Conservation (phyloP, 2,113 vertebrate species). For the Petromus typicus region DNA sequence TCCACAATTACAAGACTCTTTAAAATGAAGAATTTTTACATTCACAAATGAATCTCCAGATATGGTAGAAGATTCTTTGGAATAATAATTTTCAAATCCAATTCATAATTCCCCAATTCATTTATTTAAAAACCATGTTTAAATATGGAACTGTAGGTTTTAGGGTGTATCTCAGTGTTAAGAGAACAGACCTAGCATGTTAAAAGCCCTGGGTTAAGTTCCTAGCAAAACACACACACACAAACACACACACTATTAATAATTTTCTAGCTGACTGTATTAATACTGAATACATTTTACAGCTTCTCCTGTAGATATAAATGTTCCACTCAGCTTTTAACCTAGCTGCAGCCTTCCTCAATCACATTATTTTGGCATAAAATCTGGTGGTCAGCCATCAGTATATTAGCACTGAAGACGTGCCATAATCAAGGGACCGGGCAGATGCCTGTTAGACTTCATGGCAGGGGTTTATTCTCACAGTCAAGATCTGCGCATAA, state of each 20-base stretch:
- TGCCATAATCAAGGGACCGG: neutral
- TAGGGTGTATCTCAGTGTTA: neutral
- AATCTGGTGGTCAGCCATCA: neutral
- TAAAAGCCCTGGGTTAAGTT: neutral
- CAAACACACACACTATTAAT: neutral
- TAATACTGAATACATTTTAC: neutral
- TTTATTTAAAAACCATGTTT: slow-evolving; percentile 29
- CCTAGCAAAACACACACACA: neutral
- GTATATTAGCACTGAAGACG: neutral
- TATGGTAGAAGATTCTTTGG: neutral
- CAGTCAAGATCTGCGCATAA: neutral
- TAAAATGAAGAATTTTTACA: neutral
- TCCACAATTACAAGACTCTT: neutral
- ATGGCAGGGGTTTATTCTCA: neutral
- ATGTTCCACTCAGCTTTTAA: neutral
- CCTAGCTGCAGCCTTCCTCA: neutral
- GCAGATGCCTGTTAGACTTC: neutral
- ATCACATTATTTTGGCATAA: neutral
- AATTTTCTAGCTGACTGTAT: neutral
- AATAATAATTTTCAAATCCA: neutral
- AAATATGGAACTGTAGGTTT: neutral
- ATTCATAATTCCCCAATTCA: neutral
- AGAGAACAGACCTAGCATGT: neutral
- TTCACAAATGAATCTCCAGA: slow-evolving; percentile 33
- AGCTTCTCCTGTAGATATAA: neutral